Evolutionary conservation across 2,113 vertebrate species (phyloP).

Genomic region (Platichthys flesus): DNA sequence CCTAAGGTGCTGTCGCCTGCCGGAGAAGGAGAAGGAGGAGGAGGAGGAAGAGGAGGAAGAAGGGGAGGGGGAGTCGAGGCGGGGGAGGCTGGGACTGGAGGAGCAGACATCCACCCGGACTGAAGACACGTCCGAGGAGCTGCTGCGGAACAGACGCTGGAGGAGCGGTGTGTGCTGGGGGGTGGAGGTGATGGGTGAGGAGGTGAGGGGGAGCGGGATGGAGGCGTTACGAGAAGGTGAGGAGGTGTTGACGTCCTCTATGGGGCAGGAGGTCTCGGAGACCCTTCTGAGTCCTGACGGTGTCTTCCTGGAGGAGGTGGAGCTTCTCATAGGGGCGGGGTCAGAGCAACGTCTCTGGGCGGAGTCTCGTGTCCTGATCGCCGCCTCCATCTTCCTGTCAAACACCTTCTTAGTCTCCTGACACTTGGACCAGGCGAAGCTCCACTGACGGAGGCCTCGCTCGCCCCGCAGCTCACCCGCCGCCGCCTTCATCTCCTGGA

Average conservation of each 20-base stretch:
- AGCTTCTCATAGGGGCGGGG: slow-evolving; percentile 39
- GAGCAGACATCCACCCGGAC: slow-evolving; percentile 1
- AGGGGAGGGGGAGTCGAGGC: slow-evolving; percentile 21
- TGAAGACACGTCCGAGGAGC: slow-evolving; percentile 25
- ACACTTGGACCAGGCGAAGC: slow-evolving; percentile 68
- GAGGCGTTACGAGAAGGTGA: background rate
- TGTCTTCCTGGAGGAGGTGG: slow-evolving; percentile 43
- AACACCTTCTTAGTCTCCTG: slow-evolving; percentile 64
- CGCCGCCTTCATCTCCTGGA: slow-evolving; percentile 63
- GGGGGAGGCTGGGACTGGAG: slow-evolving; percentile 24
- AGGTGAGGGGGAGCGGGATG: background rate
- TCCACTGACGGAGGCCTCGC: slow-evolving; percentile 66
- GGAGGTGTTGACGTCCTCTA: background rate
- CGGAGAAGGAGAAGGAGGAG: slow-evolving; percentile 12
- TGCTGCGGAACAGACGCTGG: slow-evolving; percentile 53
- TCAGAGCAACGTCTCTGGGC: slow-evolving; percentile 37
- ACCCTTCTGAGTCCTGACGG: slow-evolving; percentile 34
- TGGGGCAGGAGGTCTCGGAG: background rate
- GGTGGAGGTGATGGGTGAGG: background rate
- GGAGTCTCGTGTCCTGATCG: slow-evolving; percentile 35
- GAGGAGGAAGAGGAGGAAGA: slow-evolving; percentile 10
- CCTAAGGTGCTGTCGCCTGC: slow-evolving; percentile 57
- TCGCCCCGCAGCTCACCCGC: slow-evolving; percentile 58
- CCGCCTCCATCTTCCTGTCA: slow-evolving; percentile 68
- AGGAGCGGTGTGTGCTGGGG: slow-evolving; percentile 42